Percentiles rank a stretch among this genome's conserved stretches.
phyloP scores from a whole-genome alignment of 2,888 invertebrate genomes.

The Drosophila longiperda region DNA sequence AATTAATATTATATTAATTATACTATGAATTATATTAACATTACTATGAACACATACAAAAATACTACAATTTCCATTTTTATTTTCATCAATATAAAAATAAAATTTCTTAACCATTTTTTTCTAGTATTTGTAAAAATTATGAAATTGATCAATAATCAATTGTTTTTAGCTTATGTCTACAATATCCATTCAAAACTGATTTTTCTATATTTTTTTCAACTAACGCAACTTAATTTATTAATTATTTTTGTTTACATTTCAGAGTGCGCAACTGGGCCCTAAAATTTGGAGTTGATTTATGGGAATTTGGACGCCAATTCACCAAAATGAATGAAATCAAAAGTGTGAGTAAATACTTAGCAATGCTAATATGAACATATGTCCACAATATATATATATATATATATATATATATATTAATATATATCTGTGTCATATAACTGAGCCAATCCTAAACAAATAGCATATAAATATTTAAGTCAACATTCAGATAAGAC shows the following conservation, averaged over 20 bases:
- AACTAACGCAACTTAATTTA: slow-evolving; percentile 12
- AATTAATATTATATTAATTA: too few relatives aligned
- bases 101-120: background rate
- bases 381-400: background rate
- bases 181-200: background rate
- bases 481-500: slow-evolving; percentile 40
- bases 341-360: slow-evolving; percentile 90
- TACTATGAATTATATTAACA: background rate
- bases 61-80: background rate
- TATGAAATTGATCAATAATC: background rate
- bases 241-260: slow-evolving; percentile 80
- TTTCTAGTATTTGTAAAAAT: background rate
- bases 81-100: background rate
- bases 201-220: background rate
- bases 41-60: background rate
- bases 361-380: background rate
- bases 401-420: background rate
- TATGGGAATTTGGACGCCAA: slow-evolving; percentile 95
- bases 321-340: slow-evolving; percentile 95
- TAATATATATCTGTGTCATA: background rate
- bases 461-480: slow-evolving; percentile 27
- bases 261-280: slow-evolving; percentile 97
- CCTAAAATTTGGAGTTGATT: slow-evolving; percentile 94
- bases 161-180: background rate
- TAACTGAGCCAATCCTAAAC: slow-evolving; percentile 16